Evolutionary conservation across 2,113 vertebrate genomes (phyloP).

Genomic region (Oncorhynchus masou): DNA sequence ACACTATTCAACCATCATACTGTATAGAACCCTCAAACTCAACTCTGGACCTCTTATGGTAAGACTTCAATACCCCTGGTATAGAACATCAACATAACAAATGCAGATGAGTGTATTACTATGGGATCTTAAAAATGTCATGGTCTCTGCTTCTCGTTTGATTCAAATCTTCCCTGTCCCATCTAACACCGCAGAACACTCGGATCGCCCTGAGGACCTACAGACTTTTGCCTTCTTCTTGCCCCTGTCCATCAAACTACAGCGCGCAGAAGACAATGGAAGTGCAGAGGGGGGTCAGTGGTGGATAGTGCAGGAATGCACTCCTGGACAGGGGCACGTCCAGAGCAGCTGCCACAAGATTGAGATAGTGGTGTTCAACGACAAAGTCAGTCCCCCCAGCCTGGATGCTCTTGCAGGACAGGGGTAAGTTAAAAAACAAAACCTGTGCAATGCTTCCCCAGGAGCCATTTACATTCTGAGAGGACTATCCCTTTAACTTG

Average conservation of each 20-base stretch:
- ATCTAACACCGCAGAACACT: conserved; percentile 44
- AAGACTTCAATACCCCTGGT: background rate
- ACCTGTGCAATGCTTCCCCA: background rate
- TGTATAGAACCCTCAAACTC: no score
- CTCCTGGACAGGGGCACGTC: conserved; percentile 30
- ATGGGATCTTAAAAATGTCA: background rate
- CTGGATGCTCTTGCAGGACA: conserved; percentile 80
- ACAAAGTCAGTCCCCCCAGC: conserved; percentile 82
- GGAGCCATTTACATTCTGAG: no score
- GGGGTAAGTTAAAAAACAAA: conserved; percentile 62
- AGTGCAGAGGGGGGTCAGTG: conserved; percentile 59
- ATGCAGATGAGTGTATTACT: background rate
- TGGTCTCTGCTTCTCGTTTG: background rate
- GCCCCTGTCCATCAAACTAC: conserved; percentile 71
- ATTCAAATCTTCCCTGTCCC: conserved; percentile 3
- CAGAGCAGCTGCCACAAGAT: conserved; percentile 66
- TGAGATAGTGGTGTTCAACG: conserved; percentile 72
- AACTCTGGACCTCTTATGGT: background rate
- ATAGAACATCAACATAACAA: background rate
- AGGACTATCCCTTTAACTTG: background rate
- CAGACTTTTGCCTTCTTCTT: conserved; percentile 71
- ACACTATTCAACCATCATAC: no score
- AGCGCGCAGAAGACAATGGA: conserved; percentile 40
- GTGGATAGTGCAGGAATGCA: conserved; percentile 78
- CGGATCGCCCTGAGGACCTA: conserved; percentile 49